A percentile compares a stretch with the other conserved stretches of the same genome.
Conservation (phyloP, 1,140 invertebrate genomes). For the Galleria mellonella region DNA sequence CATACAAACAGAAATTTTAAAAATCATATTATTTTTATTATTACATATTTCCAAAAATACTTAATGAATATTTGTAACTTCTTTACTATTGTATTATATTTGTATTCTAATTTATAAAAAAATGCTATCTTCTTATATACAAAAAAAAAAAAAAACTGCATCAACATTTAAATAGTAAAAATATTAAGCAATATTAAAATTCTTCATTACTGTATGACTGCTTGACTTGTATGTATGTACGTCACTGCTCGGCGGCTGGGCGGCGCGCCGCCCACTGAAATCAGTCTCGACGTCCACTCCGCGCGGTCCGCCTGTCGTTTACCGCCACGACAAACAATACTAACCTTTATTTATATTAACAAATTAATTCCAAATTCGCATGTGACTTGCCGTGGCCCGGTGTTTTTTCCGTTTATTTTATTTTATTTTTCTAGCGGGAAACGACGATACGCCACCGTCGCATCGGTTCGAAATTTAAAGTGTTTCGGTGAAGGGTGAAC, state of each 20-base stretch:
- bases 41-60: no score
- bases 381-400: background rate
- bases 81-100: no score
- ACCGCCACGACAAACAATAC: conserved; percentile 23
- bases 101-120: no score
- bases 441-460: conserved; percentile 23
- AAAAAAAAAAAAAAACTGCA: no score
- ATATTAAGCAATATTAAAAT: no score
- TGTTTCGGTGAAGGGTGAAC: conserved; percentile 36
- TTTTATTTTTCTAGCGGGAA: conserved; percentile 27
- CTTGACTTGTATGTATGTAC: conserved; percentile 21
- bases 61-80: no score
- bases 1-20: no score
- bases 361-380: conserved; percentile 28
- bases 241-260: conserved; percentile 33
- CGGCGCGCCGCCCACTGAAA: conserved; percentile 59
- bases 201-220: conserved; percentile 47
- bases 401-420: conserved; percentile 18
- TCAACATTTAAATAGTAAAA: background rate
- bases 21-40: no score
- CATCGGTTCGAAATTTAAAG: conserved; percentile 29
- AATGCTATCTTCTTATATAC: no score
- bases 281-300: conserved; percentile 73
- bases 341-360: background rate
- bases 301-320: conserved; percentile 71